These are phyloP conservation scores for Chaetorhynchus papuensis DNA, from an alignment of 2,113 vertebrate species.

Conservation along the genomic window DNA sequence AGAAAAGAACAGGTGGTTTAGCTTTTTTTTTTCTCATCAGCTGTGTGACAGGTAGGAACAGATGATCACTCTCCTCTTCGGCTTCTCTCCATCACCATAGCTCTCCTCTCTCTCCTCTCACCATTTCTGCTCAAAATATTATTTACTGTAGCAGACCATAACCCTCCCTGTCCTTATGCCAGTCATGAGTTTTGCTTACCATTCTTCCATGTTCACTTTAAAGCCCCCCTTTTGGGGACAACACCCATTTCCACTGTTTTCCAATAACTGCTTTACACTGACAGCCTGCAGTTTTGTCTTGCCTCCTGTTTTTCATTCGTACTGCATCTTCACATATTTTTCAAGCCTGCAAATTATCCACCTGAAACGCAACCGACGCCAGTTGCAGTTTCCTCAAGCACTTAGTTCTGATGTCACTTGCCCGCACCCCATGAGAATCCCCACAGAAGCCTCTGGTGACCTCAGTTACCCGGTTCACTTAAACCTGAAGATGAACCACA, in stretches of 20 bases:
- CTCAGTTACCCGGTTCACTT: background rate
- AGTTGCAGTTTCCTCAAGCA: background rate
- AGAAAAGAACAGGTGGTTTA: background rate
- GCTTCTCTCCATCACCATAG: background rate
- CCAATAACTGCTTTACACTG: background rate
- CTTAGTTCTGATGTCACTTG: background rate
- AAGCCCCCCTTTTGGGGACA: background rate
- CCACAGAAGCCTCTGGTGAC: background rate
- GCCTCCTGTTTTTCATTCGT: background rate
- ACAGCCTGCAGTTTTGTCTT: background rate
- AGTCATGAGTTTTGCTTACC: background rate
- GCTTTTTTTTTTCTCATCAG: background rate
- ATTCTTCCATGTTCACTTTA: background rate
- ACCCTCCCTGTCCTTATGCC: background rate
- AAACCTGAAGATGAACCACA: background rate
- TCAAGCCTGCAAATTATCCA: background rate
- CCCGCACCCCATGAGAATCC: background rate
- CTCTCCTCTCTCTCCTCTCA: background rate
- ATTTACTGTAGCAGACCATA: background rate
- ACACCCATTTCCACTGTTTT: background rate
- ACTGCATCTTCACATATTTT: background rate
- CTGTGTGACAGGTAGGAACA: background rate
- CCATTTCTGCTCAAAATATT: background rate
- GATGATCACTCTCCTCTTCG: background rate
- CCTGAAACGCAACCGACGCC: background rate